Base-by-base conservation (phyloP, 2,113 vertebrate species). In the Nymphicus hollandicus region DNA sequence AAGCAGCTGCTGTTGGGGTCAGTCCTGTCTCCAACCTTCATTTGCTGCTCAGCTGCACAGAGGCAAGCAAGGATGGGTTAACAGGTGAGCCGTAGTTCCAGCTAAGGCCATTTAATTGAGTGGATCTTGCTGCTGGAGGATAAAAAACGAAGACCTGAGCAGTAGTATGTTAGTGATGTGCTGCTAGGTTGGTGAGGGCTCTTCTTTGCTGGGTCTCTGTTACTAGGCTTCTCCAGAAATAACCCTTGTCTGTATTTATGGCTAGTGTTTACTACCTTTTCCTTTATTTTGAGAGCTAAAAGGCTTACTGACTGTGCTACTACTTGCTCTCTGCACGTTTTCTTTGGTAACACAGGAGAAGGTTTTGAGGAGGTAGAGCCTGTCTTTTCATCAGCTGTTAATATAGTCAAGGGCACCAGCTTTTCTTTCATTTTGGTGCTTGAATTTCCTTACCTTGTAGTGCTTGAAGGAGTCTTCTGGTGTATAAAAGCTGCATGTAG, bases 121-220 rank as follows among this genome's bases (percentile, higher is more conserved):
- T 24, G 16, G 18, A 25, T 2, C 9, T 55, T 56, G 56, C 29
- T 86, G 44, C 63, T 18, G 43, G 27, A 37, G 39, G 20, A 7
- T 43, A 13, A n/a, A 78, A 60, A 69, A 27, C 23, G 17, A 55
- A 33, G 11, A 28, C 11, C 28, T 35, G 35, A 61, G 33, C 4
- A 52, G 43, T 4, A 1, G 6, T 33, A 41, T 29, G 3, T 20
- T 64, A 1, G 3, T 1, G 47, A 18, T 50, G 25, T 14, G 24
- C 4, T 89, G 23, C 5, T 72, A 46, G 41, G 4, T 1, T 12
- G 5, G 43, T 15, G 22, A 13, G 17, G 37, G 6, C 2, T 88
- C 1, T 10, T 66, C 17, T 79, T n/a, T 66, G 33, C 4, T 37
- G 7, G 0, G 18, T 28, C 1, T n/a, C 17, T 22, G 39, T 13